Evolutionary conservation across 2,888 invertebrate genomes (phyloP).

Genomic region (Athrips mouffetella): DNA sequence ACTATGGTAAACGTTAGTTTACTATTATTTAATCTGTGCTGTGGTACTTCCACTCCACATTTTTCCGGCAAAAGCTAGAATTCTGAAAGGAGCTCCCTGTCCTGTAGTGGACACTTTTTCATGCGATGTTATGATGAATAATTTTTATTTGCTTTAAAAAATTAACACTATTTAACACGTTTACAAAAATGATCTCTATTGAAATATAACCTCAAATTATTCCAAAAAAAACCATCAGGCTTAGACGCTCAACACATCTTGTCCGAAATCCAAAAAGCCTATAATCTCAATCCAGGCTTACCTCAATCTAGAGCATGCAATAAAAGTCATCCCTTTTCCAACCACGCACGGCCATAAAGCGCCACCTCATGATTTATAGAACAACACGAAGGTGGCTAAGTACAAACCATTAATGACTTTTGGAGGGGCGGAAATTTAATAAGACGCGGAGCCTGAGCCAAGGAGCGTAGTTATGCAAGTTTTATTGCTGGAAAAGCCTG

Average conservation of each 20-base stretch:
- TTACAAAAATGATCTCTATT: neutral
- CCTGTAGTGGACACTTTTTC: no score
- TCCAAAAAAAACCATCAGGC: conserved; percentile 38
- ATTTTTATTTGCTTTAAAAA: no score
- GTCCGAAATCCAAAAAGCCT: conserved; percentile 43
- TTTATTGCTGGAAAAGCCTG: conserved; percentile 71
- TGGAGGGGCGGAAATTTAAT: conserved; percentile 76
- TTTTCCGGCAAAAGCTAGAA: no score
- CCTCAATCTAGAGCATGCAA: conserved; percentile 58
- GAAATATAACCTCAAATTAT: neutral
- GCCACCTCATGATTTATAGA: conserved; percentile 73
- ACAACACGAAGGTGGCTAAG: conserved; percentile 71
- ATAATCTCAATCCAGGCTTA: conserved; percentile 45
- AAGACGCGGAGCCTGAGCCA: conserved; percentile 67
- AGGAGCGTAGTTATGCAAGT: conserved; percentile 76
- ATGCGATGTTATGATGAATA: no score
- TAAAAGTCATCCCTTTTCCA: conserved; percentile 60
- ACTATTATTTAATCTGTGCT: no score
- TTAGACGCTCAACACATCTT: conserved; percentile 65
- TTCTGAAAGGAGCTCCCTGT: no score
- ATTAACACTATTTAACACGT: no score
- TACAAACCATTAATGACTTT: conserved; percentile 76
- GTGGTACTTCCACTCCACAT: no score
- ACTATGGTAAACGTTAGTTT: no score
- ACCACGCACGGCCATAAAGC: conserved; percentile 31